Percentiles rank a stretch among this genome's conserved stretches.
Conservation (phyloP, 1,140 invertebrate species). For the Dinoponera quadriceps region DNA sequence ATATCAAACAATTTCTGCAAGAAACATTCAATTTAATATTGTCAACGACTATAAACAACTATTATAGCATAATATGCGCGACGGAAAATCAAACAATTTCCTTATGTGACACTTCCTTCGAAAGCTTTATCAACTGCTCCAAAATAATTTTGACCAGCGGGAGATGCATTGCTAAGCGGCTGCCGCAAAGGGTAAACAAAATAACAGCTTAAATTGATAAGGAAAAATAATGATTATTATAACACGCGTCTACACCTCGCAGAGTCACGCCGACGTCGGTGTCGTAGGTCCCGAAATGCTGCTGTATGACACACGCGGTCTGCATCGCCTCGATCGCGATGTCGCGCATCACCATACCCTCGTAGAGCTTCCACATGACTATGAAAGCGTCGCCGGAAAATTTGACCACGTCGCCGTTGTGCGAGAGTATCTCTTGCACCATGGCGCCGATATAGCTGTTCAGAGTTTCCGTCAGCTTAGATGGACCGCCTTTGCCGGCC, state of each 20-base stretch:
- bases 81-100: too few species aligned
- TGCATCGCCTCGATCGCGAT: slow-evolving; percentile 87
- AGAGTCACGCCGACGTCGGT: slow-evolving; percentile 87
- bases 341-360: slow-evolving; percentile 86
- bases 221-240: too few species aligned
- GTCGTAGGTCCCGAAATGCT: slow-evolving; percentile 87
- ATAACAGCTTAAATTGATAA: too few species aligned
- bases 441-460: slow-evolving; percentile 89
- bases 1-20: background rate
- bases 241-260: slow-evolving; percentile 81
- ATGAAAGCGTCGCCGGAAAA: slow-evolving; percentile 90
- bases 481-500: slow-evolving; percentile 87
- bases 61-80: too few species aligned
- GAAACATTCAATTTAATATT: background rate
- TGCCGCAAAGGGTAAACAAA: too few species aligned
- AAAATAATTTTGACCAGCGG: too few species aligned
- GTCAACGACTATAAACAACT: too few species aligned
- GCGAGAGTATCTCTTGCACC: slow-evolving; percentile 88
- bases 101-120: too few species aligned
- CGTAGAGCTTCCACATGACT: slow-evolving; percentile 87
- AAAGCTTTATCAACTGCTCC: too few species aligned
- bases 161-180: too few species aligned
- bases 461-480: slow-evolving; percentile 87
- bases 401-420: slow-evolving; percentile 89
- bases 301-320: slow-evolving; percentile 88